These are phyloP conservation scores for Macrostomum lignano DNA, from an alignment of 1,140 invertebrate genomes.

Conservation along the genomic window DNA sequence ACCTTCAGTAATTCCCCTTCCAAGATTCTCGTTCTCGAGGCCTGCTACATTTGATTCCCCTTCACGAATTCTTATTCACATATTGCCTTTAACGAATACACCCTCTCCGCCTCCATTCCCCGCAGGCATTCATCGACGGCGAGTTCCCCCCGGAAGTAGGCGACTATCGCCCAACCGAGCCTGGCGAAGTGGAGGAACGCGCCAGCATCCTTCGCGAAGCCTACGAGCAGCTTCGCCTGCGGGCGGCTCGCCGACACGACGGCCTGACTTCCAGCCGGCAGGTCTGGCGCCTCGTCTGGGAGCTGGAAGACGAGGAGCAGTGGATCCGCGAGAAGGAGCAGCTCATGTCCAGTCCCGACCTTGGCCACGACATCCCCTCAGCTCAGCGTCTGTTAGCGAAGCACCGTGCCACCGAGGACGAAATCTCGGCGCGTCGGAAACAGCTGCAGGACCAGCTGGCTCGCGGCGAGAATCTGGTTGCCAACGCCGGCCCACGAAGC, in stretches of 20 bases:
- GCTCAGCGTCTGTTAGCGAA: conserved; percentile 68
- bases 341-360: conserved; percentile 42
- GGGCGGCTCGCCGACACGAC: conserved; percentile 66
- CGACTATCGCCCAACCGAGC: conserved; percentile 71
- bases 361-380: conserved; percentile 80
- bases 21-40: no score
- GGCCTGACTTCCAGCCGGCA: conserved; percentile 77
- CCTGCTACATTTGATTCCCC: no score
- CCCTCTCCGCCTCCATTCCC: no score
- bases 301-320: conserved; percentile 95
- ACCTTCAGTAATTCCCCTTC: no score
- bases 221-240: conserved; percentile 65
- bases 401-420: conserved; percentile 68
- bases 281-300: conserved; percentile 98
- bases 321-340: conserved; percentile 99
- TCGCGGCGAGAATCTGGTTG: conserved; percentile 65
- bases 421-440: conserved; percentile 63
- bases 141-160: conserved; percentile 5
- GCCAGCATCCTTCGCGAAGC: conserved; percentile 55
- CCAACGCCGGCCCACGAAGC: conserved; percentile 64
- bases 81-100: no score
- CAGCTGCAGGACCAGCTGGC: conserved; percentile 61
- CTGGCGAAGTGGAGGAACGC: conserved; percentile 64
- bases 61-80: no score
- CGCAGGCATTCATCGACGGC: conserved; percentile 4